Base-by-base conservation (phyloP, 2,888 invertebrate species). In the Crocallis elinguaria region DNA sequence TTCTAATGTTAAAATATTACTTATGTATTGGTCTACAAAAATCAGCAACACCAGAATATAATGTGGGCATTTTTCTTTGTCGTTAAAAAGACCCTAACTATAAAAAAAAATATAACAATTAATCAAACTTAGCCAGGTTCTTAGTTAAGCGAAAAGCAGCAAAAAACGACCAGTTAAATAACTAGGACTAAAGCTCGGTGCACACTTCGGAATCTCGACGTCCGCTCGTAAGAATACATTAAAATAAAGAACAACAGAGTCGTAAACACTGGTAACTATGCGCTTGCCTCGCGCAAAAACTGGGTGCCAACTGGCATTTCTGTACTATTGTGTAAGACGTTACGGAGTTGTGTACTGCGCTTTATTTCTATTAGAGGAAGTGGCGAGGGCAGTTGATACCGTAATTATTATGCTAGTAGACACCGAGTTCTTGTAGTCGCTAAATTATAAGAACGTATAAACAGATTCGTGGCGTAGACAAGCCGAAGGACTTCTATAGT, bases 201-300 rank as follows among this genome's bases (percentile, higher is more conserved):
- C 5, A 17, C 50, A 43, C 37, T 50, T 32, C 32, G 32, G 33
- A 44, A 44, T 50, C 21, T 21, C 13, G 4, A 21, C 38, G 32
- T 25, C 25, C 25, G 49, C 11, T 49, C 9, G 38, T 36, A 42
- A 49, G 41, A 14, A 9, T n/a, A 29, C 48, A 53, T 54, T 45
- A 44, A 21, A 44, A 36, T 39, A 54, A 41, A 41, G 30, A 54
- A 44, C 33, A 45, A 39, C 36, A 35, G 19, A 33, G 25, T 36
- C 41, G 30, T 49, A 55, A 55, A 55, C 49, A 37, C 39, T 42
- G 13, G 41, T 41, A 41, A 54, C 37, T 55, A 53, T 43, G 53
- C 43, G 29, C 54, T 45, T 12, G 25, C 19, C 21, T 38, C n/a
- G 42, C 21, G 14, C 49, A 45, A 49, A 45, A 55, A 55, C 49